phyloP scores from a whole-genome alignment of 2,113 vertebrate genomes.

The Neodontobutis hainanensis region DNA sequence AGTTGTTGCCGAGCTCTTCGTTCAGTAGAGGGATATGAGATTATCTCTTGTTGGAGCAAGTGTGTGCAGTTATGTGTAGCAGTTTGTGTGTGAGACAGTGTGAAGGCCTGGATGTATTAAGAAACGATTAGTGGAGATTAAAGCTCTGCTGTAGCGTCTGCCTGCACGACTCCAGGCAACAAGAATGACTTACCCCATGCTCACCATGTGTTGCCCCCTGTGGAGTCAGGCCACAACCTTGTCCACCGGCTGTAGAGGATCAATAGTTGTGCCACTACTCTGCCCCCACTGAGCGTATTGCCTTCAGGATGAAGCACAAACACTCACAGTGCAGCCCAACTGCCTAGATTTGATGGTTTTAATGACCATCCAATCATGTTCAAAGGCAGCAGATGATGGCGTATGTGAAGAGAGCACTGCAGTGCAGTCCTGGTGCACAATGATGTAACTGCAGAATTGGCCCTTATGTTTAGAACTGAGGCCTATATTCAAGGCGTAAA shows the following conservation, averaged over 20 bases:
- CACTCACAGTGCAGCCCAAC: slow-evolving; percentile 28
- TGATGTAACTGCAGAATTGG: slow-evolving; percentile 36
- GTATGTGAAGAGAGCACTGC: slow-evolving; percentile 23
- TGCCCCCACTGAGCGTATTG: slow-evolving; percentile 50
- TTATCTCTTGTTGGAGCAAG: slow-evolving; percentile 55
- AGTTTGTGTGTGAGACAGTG: slow-evolving; percentile 38
- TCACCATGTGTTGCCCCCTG: slow-evolving; percentile 43
- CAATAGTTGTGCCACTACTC: slow-evolving; percentile 56
- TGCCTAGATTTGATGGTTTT: slow-evolving; percentile 39
- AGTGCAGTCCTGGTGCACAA: not conserved
- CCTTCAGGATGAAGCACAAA: slow-evolving; percentile 11
- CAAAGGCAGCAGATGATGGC: slow-evolving; percentile 39
- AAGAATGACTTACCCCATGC: slow-evolving; percentile 58
- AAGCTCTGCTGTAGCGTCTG: slow-evolving; percentile 74
- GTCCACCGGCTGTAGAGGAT: slow-evolving; percentile 50
- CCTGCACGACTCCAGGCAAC: slow-evolving; percentile 71
- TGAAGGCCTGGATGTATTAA: slow-evolving; percentile 73
- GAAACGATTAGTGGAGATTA: slow-evolving; percentile 85
- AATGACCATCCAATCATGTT: slow-evolving; percentile 46
- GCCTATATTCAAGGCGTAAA: not conserved
- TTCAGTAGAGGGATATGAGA: slow-evolving; percentile 35
- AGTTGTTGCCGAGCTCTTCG: slow-evolving; percentile 25
- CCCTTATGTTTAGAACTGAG: slow-evolving; percentile 1
- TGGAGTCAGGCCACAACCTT: slow-evolving; percentile 39
- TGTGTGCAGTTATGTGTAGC: slow-evolving; percentile 33